Evolutionary conservation across 2,797 vertebrate genomes (phyloP).

Genomic region (Pseudochromis fuscus): DNA sequence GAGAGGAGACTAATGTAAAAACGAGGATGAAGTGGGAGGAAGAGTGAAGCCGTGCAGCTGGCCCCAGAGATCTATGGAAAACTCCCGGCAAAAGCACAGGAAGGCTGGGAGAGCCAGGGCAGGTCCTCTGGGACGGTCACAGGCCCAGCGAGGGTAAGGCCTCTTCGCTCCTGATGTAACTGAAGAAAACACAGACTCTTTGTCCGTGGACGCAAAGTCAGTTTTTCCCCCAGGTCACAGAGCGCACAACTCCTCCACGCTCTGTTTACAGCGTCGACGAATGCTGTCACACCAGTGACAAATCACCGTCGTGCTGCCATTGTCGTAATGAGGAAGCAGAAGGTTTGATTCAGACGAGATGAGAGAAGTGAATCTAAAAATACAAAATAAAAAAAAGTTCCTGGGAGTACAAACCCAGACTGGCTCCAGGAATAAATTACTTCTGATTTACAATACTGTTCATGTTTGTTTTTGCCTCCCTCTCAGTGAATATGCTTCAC

Average conservation of each 20-base stretch:
- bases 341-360: conserved; percentile 48
- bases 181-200: conserved; percentile 66
- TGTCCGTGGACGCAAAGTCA: conserved; percentile 61
- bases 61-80: conserved; percentile 75
- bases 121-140: conserved; percentile 71
- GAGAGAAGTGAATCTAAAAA: conserved; percentile 46
- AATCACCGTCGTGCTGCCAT: conserved; percentile 10
- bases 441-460: conserved; percentile 40
- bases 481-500: conserved; percentile 39
- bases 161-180: conserved; percentile 55
- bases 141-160: conserved; percentile 62
- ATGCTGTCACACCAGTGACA: conserved; percentile 23
- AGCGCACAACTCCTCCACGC: conserved; percentile 30
- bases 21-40: conserved; percentile 50
- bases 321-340: conserved; percentile 51
- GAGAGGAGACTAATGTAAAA: conserved; percentile 40
- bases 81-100: conserved; percentile 79
- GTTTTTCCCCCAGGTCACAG: conserved; percentile 54
- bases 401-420: conserved; percentile 18
- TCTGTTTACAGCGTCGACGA: conserved; percentile 27
- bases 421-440: conserved; percentile 25
- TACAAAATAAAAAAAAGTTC: not conserved
- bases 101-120: conserved; percentile 73
- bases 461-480: conserved; percentile 42
- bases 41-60: conserved; percentile 70